Conservation (phyloP, 2,888 invertebrate species). For the Agrochola circellaris region DNA sequence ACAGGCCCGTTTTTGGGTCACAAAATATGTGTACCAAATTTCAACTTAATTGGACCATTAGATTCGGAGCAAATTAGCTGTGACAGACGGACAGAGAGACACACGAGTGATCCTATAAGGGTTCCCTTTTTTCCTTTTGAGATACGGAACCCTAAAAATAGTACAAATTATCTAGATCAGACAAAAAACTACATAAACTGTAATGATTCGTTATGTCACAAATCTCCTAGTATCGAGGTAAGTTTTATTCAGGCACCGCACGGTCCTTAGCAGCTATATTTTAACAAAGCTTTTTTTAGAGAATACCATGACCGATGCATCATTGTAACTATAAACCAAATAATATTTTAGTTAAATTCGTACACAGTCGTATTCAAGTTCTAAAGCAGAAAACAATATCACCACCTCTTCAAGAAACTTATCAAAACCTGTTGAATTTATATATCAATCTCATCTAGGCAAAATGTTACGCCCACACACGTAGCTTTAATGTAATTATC, state of each 20-base stretch:
- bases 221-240: too few species aligned
- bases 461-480: slow-evolving; percentile 20
- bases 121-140: too few species aligned
- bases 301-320: not conserved
- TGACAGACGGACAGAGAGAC: too few species aligned
- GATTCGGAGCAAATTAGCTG: too few species aligned
- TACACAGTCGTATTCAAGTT: not conserved
- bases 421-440: slow-evolving; percentile 38
- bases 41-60: too few species aligned
- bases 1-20: too few species aligned
- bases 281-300: not conserved
- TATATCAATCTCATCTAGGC: slow-evolving; percentile 24
- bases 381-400: not conserved
- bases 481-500: slow-evolving; percentile 49
- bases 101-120: too few species aligned
- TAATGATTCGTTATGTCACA: too few species aligned
- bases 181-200: too few species aligned
- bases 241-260: not conserved
- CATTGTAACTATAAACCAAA: not conserved
- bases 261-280: not conserved
- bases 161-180: too few species aligned
- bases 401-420: not conserved
- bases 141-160: too few species aligned
- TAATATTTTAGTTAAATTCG: not conserved
- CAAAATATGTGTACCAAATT: too few species aligned